Conservation (phyloP, 1,140 invertebrate genomes). For the Maniola jurtina region DNA sequence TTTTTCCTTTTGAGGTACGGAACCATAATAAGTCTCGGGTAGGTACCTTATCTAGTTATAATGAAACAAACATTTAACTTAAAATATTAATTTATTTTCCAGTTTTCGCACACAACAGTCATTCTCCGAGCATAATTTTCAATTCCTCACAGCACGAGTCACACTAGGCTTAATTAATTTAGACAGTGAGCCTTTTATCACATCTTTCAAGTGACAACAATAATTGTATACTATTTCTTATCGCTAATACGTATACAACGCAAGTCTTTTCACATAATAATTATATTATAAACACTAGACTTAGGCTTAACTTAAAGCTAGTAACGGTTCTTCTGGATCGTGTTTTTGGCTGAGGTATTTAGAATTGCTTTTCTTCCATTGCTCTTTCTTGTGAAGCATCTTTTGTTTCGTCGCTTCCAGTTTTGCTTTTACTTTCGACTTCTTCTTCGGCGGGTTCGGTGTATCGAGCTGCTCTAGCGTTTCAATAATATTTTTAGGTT, state of each 20-base stretch:
- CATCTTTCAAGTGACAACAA: conserved; percentile 43
- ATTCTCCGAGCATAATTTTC: conserved; percentile 34
- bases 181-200: conserved; percentile 59
- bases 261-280: conserved; percentile 61
- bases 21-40: too few species aligned
- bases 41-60: conserved; percentile 3
- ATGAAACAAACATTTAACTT: conserved; percentile 20
- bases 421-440: conserved; percentile 82
- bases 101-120: conserved; percentile 43
- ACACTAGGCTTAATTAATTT: conserved; percentile 62
- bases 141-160: conserved; percentile 39
- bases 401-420: conserved; percentile 74
- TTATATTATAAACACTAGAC: conserved; percentile 46
- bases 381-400: conserved; percentile 63
- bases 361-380: conserved; percentile 66
- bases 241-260: conserved; percentile 55
- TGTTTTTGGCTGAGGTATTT: conserved; percentile 65
- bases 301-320: conserved; percentile 75
- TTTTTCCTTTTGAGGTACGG: too few species aligned
- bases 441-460: conserved; percentile 82
- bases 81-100: conserved; percentile 61
- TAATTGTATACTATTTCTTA: conserved; percentile 49
- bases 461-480: conserved; percentile 83
- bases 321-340: conserved; percentile 69
- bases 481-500: conserved; percentile 90